Conservation (phyloP, 2,113 vertebrate genomes). For the Clarias batrachus region DNA sequence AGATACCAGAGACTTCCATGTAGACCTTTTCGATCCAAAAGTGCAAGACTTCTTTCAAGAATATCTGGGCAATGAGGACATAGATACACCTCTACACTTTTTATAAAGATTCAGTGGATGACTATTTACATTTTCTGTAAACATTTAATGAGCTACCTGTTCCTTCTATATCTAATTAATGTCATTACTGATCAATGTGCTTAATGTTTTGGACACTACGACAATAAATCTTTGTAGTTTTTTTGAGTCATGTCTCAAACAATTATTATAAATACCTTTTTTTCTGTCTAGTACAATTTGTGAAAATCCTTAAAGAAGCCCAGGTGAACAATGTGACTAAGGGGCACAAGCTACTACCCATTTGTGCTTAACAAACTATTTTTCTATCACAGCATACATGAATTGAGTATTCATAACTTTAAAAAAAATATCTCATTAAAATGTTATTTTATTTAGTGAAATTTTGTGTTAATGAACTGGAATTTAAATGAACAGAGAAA, state of each 20-base stretch:
- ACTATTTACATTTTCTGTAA: neutral
- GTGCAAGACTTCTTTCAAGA: conserved; percentile 11
- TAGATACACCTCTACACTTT: conserved; percentile 27
- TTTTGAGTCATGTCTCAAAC: neutral
- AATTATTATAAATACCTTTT: neutral
- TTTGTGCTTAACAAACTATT: too few species aligned
- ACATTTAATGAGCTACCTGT: neutral
- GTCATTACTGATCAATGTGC: neutral
- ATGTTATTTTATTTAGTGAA: too few species aligned
- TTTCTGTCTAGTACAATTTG: too few species aligned
- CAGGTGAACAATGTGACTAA: too few species aligned
- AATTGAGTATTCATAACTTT: too few species aligned
- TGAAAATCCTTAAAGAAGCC: too few species aligned
- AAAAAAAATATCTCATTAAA: too few species aligned
- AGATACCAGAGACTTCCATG: conserved; percentile 31
- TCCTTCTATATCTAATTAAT: neutral
- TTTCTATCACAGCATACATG: too few species aligned
- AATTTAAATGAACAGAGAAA: too few species aligned
- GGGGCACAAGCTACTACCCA: too few species aligned
- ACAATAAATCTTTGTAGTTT: neutral
- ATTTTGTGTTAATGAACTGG: too few species aligned
- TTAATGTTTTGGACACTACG: neutral
- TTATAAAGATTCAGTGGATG: neutral
- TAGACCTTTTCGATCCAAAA: conserved; percentile 20
- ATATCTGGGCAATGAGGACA: conserved; percentile 1